These are phyloP conservation scores for Datnioides undecimradiatus DNA, from an alignment of 2,113 vertebrate genomes.

Conservation along the genomic window DNA sequence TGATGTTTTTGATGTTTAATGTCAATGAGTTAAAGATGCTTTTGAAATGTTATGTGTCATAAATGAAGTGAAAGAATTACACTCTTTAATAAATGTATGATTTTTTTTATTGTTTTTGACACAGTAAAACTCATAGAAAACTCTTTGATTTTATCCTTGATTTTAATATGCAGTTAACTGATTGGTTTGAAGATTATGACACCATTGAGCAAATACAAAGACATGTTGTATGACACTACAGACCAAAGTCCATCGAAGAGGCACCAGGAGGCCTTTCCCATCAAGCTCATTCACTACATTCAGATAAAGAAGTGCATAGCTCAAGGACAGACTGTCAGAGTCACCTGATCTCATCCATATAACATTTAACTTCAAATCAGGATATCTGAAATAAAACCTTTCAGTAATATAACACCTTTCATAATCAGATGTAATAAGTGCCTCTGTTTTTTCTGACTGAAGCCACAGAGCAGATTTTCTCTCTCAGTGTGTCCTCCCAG, in stretches of 20 bases:
- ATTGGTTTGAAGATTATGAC: slow-evolving; percentile 7
- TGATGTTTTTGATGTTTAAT: neutral
- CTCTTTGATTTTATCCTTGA: neutral
- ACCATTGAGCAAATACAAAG: neutral
- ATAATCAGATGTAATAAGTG: slow-evolving; percentile 31
- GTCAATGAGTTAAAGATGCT: neutral
- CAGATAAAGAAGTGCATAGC: slow-evolving; percentile 32
- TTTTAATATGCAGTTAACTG: neutral
- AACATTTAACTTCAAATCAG: neutral
- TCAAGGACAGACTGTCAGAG: neutral
- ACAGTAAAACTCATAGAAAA: neutral
- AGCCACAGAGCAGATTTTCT: slow-evolving; percentile 68
- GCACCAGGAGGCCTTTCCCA: neutral
- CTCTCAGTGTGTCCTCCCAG: slow-evolving; percentile 86
- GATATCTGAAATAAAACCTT: neutral
- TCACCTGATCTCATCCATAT: slow-evolving; percentile 4
- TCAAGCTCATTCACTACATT: slow-evolving; percentile 2
- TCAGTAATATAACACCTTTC: neutral
- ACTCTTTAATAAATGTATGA: neutral
- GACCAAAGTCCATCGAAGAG: slow-evolving; percentile 27
- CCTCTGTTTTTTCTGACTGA: slow-evolving; percentile 36
- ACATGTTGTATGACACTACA: neutral
- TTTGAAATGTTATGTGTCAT: neutral
- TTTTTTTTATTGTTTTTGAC: neutral
- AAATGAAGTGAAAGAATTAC: neutral